Conservation (phyloP, 2,888 invertebrate genomes). For the Cylindroiulus punctatus region DNA sequence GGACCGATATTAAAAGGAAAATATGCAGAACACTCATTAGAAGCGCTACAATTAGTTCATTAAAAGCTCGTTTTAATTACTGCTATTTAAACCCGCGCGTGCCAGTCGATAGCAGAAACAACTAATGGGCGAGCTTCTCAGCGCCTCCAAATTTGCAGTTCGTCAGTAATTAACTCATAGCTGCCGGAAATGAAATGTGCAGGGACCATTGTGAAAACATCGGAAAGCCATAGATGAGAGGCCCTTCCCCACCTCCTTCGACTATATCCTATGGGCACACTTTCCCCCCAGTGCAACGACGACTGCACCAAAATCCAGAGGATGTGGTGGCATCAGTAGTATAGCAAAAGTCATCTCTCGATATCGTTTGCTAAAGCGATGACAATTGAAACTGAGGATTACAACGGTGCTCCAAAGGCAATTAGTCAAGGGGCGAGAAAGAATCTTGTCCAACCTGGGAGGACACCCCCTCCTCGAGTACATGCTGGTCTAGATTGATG, state of each 20-base stretch:
- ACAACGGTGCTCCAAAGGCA: background rate
- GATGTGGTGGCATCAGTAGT: background rate
- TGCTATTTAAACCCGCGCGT: slow-evolving; percentile 28
- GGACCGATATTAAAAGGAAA: slow-evolving; percentile 38
- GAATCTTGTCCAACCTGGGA: background rate
- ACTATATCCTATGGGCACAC: slow-evolving; percentile 11
- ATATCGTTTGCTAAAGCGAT: background rate
- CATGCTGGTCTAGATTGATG: too few relatives aligned
- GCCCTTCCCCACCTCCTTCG: background rate
- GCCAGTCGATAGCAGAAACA: slow-evolving; percentile 37
- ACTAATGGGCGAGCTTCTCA: background rate
- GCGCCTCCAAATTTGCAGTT: slow-evolving; percentile 31
- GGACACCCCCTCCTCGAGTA: background rate
- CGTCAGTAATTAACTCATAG: slow-evolving; percentile 43
- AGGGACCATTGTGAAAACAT: slow-evolving; percentile 27
- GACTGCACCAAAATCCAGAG: background rate
- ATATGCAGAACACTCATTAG: slow-evolving; percentile 46
- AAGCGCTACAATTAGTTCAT: slow-evolving; percentile 52
- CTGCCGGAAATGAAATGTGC: slow-evolving; percentile 47
- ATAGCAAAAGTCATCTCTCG: too few relatives aligned
- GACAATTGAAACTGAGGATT: background rate
- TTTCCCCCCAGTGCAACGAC: background rate
- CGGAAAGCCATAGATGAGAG: background rate
- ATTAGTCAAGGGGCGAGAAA: background rate
- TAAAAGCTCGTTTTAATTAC: slow-evolving; percentile 52